Conservation (phyloP, 2,888 invertebrate genomes). For the Galerucella pusilla region DNA sequence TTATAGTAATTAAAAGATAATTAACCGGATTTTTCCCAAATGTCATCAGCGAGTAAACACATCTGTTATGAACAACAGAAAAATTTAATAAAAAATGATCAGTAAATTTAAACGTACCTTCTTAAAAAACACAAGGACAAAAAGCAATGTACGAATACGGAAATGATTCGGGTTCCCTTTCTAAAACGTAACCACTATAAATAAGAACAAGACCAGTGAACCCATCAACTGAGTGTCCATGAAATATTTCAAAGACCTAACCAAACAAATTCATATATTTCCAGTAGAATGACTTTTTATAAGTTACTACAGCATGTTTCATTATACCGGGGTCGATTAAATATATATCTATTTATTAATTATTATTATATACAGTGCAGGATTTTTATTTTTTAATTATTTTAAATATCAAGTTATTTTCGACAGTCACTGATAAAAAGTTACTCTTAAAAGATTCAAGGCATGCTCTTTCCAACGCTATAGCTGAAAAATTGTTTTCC, state of each 20-base stretch:
- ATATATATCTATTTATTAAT: background rate
- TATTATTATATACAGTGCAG: background rate
- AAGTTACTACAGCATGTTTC: slow-evolving; percentile 14
- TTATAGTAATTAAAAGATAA: slow-evolving; percentile 7
- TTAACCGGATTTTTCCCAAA: background rate
- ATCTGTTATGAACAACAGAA: slow-evolving; percentile 17
- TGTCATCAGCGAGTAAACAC: slow-evolving; percentile 4
- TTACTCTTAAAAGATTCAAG: no score
- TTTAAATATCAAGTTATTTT: no score
- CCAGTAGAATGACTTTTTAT: slow-evolving; percentile 32
- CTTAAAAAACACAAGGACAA: slow-evolving; percentile 44
- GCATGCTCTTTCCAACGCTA: no score
- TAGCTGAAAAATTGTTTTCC: no score
- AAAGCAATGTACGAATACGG: slow-evolving; percentile 48
- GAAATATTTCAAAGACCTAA: slow-evolving; percentile 51
- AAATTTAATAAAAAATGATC: slow-evolving; percentile 7
- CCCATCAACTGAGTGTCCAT: slow-evolving; percentile 48
- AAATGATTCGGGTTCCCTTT: slow-evolving; percentile 46
- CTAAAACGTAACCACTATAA: slow-evolving; percentile 47
- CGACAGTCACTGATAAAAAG: no score
- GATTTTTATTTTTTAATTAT: no score
- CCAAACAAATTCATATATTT: slow-evolving; percentile 36
- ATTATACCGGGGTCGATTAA: slow-evolving; percentile 1
- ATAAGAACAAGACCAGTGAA: slow-evolving; percentile 50
- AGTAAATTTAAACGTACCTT: background rate